phyloP scores from a whole-genome alignment of 2,888 invertebrate genomes.

The Caenorhabditis uteleia region DNA sequence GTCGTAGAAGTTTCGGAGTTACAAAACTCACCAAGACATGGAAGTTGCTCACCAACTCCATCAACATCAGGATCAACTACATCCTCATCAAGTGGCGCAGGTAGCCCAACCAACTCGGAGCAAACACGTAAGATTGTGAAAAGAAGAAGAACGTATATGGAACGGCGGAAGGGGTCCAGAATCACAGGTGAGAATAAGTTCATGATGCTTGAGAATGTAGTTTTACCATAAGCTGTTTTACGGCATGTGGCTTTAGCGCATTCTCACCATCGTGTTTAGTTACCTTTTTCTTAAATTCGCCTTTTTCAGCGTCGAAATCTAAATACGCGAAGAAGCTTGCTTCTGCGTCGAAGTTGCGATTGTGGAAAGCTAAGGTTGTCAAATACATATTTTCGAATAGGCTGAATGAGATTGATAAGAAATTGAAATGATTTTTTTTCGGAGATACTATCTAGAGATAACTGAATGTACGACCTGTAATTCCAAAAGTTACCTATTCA shows the following conservation, averaged over 20 bases:
- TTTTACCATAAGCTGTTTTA: too few species aligned
- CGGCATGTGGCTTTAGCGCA: too few species aligned
- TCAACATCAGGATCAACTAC: constrained; percentile 26
- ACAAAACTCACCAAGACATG: constrained; percentile 5
- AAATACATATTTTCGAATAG: constrained; percentile 3
- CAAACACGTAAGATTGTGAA: background rate
- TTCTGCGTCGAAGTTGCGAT: constrained; percentile 22
- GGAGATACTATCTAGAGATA: too few species aligned
- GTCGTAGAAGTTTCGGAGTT: constrained; percentile 22
- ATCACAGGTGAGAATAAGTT: background rate
- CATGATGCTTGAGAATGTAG: too few species aligned
- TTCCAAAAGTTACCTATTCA: too few species aligned
- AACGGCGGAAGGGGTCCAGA: background rate
- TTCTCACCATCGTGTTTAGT: too few species aligned
- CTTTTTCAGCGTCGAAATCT: constrained; percentile 24
- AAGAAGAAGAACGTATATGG: background rate
- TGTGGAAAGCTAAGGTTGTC: constrained; percentile 33
- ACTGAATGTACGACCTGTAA: too few species aligned
- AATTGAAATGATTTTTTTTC: too few species aligned
- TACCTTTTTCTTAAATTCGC: background rate
- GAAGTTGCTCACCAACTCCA: constrained; percentile 23
- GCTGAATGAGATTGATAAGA: too few species aligned
- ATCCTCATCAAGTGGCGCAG: constrained; percentile 16
- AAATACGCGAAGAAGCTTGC: constrained; percentile 25
- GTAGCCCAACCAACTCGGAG: constrained; percentile 1